Conservation (phyloP, 2,888 invertebrate genomes). For the Rhingia campestris region DNA sequence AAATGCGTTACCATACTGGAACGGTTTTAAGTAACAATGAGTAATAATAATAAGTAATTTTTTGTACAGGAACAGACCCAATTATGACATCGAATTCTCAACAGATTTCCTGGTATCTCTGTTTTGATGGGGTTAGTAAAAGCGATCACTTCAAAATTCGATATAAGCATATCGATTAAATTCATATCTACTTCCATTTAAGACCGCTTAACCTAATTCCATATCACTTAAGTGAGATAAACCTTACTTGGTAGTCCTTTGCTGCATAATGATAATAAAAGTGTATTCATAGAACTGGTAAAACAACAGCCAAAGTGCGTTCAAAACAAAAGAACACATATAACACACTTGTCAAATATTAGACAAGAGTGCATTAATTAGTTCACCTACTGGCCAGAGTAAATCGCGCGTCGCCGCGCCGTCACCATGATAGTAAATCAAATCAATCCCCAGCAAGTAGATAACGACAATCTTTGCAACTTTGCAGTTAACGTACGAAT, state of each 20-base stretch:
- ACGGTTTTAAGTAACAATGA: too few species aligned
- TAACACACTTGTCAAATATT: constrained; percentile 3
- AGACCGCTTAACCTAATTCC: too few species aligned
- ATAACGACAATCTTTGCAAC: constrained; percentile 19
- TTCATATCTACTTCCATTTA: too few species aligned
- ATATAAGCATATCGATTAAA: too few species aligned
- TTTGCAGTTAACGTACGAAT: background rate
- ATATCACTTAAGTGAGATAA: too few species aligned
- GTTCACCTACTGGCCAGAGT: background rate
- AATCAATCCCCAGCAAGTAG: constrained; percentile 16
- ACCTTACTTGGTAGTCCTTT: background rate
- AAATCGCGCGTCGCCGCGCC: background rate
- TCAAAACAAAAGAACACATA: background rate
- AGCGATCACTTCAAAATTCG: too few species aligned
- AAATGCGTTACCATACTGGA: too few species aligned
- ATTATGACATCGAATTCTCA: too few species aligned
- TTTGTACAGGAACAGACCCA: too few species aligned
- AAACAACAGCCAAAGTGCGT: background rate
- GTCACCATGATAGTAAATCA: constrained; percentile 18
- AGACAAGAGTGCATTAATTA: constrained; percentile 22
- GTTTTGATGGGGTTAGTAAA: too few species aligned
- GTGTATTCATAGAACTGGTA: background rate
- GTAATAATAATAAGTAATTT: too few species aligned
- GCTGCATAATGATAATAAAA: background rate
- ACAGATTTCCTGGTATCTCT: too few species aligned